A percentile compares a stretch with the other conserved stretches of the same genome.
Evolutionary conservation across 2,888 invertebrate genomes (phyloP).

Genomic region (Andricus curvator): DNA sequence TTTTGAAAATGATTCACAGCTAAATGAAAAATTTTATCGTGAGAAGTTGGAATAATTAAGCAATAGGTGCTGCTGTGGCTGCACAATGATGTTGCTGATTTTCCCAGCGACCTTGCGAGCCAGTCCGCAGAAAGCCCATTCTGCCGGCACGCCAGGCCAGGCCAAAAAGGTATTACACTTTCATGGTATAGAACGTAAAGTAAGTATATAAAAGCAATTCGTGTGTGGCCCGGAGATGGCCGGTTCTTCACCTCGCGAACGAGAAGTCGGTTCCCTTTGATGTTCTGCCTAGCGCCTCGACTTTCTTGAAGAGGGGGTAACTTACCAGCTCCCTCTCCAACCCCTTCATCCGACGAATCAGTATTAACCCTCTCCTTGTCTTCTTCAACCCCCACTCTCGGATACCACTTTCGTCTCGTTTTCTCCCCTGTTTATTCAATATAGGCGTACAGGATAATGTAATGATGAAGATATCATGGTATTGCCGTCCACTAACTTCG

Average conservation of each 20-base stretch:
- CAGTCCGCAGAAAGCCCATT: slow-evolving; percentile 35
- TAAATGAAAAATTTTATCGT: background rate
- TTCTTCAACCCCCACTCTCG: slow-evolving; percentile 50
- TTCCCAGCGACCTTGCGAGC: slow-evolving; percentile 54
- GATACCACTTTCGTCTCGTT: slow-evolving; percentile 48
- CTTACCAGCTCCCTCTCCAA: slow-evolving; percentile 56
- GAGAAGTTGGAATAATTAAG: slow-evolving; percentile 15
- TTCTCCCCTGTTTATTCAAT: slow-evolving; percentile 48
- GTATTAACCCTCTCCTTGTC: slow-evolving; percentile 40
- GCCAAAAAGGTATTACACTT: slow-evolving; percentile 69
- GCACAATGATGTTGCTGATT: slow-evolving; percentile 50
- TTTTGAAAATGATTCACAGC: background rate
- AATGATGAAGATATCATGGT: slow-evolving; percentile 48
- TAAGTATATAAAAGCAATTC: slow-evolving; percentile 78
- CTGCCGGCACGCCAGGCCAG: slow-evolving; percentile 50
- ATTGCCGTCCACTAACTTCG: slow-evolving; percentile 20
- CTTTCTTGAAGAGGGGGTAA: slow-evolving; percentile 47
- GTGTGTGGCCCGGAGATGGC: slow-evolving; percentile 78
- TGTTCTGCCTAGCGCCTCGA: slow-evolving; percentile 72
- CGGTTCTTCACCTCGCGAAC: slow-evolving; percentile 78
- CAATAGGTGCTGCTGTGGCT: slow-evolving; percentile 8
- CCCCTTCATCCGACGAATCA: slow-evolving; percentile 53
- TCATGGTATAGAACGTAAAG: slow-evolving; percentile 71
- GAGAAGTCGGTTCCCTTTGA: slow-evolving; percentile 78
- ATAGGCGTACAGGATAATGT: slow-evolving; percentile 46